phyloP scores from a whole-genome alignment of 1,140 invertebrate species.

The Diploscapter pachys region DNA sequence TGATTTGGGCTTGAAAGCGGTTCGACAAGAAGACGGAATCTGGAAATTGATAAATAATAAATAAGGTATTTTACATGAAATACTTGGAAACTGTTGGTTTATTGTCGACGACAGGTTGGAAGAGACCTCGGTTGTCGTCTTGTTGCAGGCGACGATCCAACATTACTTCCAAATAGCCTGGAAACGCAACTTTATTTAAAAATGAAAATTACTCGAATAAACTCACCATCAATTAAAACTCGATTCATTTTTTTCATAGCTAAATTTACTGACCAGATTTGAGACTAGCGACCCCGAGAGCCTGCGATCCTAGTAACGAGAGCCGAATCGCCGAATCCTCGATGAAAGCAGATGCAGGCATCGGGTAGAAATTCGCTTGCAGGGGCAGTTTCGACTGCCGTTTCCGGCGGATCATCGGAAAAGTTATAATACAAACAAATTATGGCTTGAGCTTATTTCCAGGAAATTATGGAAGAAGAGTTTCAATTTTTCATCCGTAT shows the following conservation, averaged over 20 bases:
- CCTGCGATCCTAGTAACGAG: conserved; percentile 77
- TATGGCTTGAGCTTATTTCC: conserved; percentile 61
- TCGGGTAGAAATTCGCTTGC: conserved; percentile 93
- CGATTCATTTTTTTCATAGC: neutral
- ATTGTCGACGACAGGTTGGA: conserved; percentile 84
- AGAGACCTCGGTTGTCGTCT: conserved; percentile 88
- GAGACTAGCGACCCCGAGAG: conserved; percentile 79
- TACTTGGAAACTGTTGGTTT: conserved; percentile 25
- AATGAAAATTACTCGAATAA: too few species aligned
- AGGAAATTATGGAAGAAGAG: conserved; percentile 19
- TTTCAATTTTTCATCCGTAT: neutral
- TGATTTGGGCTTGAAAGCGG: conserved; percentile 22
- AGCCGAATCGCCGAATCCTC: conserved; percentile 74
- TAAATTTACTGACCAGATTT: conserved; percentile 51
- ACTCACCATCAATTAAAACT: conserved; percentile 5
- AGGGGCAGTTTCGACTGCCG: conserved; percentile 76
- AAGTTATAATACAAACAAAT: too few species aligned
- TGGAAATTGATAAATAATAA: conserved; percentile 66
- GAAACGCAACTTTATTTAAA: too few species aligned
- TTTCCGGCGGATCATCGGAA: conserved; percentile 73
- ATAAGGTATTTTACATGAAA: conserved; percentile 8
- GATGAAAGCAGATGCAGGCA: conserved; percentile 79
- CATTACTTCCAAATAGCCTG: conserved; percentile 69
- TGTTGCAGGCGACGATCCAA: conserved; percentile 85
- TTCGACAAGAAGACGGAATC: conserved; percentile 79